phyloP scores from a whole-genome alignment of 2,113 vertebrate species.

The Butorides virescens region DNA sequence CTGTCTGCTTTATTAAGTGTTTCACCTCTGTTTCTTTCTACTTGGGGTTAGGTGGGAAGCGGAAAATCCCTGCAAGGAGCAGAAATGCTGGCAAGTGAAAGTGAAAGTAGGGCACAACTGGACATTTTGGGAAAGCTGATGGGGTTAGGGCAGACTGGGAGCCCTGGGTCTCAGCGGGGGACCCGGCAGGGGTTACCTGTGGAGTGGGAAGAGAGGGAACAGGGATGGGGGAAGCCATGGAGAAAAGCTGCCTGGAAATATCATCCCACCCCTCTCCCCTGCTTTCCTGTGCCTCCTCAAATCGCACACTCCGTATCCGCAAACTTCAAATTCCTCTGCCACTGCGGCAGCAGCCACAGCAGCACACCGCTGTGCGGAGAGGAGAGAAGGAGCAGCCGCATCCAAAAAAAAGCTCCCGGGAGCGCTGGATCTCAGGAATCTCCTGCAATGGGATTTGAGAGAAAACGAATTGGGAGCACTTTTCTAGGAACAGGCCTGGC shows the following conservation, averaged over 20 bases:
- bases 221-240: neutral
- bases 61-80: neutral
- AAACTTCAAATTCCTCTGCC: neutral
- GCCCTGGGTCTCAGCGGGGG: fast-evolving
- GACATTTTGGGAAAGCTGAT: neutral
- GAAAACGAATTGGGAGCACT: neutral
- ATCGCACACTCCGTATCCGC: neutral
- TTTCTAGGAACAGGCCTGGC: neutral
- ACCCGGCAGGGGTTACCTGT: neutral
- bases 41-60: neutral
- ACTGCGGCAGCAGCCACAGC: neutral
- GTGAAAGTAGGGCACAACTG: neutral
- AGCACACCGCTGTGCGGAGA: neutral
- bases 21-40: neutral
- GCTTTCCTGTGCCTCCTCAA: neutral
- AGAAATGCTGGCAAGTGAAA: neutral
- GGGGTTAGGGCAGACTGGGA: neutral
- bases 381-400: neutral
- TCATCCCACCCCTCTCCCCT: neutral
- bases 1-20: neutral
- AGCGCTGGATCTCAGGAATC: neutral
- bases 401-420: neutral
- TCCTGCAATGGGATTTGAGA: neutral
- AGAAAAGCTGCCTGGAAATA: neutral
- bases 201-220: neutral